Base-by-base conservation (phyloP, 2,888 invertebrate genomes). In the Tetropium fuscum region DNA sequence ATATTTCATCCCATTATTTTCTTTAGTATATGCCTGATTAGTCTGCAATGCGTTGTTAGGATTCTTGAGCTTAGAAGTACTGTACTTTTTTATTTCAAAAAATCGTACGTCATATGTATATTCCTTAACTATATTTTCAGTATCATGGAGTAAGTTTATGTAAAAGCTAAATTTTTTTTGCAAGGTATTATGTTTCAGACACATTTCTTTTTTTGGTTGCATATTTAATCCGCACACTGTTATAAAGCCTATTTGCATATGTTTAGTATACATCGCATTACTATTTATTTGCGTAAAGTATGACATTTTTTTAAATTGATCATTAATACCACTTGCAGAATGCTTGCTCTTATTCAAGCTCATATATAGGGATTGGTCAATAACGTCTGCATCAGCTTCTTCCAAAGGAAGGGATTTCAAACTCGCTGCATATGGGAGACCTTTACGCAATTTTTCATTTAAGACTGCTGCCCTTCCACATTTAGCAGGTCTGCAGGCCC, bases 401-500 rank as follows among this genome's bases (percentile, higher is more conserved):
- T 71, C 71, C 16, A 77, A 55, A 1, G 77, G 77, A 25, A 77
- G 60, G 2, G 76, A 76, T 36, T 61, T 60, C 30, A 77, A 56
- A 51, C 77, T 77, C 3, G 71, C 61, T 3, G 74, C 54, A 48
- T 77, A 77, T 0, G 77, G 77, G 8, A 75, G 32, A 25, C 65
- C 66, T 38, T 73, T 71, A 43, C 57, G 70, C 40, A 66, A 58
- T 34, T 60, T 68, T 55, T 76, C 75, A 49, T 74, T 71, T 22
- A 77, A 56, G 2, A 76, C 63, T 0, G 76, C 70, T 44, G 65
- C 71, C 20, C 74, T 63, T 20, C 74, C 74, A 53, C 77, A 77
- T 47, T 74, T 77, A 1, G 72, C 75, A 5, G 76, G 76, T 43
- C 72, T 65, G 25, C 72, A 71, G n/a, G 75, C 76, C 51, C 70